phyloP scores from a whole-genome alignment of 2,113 vertebrate genomes.

The Indicator indicator region DNA sequence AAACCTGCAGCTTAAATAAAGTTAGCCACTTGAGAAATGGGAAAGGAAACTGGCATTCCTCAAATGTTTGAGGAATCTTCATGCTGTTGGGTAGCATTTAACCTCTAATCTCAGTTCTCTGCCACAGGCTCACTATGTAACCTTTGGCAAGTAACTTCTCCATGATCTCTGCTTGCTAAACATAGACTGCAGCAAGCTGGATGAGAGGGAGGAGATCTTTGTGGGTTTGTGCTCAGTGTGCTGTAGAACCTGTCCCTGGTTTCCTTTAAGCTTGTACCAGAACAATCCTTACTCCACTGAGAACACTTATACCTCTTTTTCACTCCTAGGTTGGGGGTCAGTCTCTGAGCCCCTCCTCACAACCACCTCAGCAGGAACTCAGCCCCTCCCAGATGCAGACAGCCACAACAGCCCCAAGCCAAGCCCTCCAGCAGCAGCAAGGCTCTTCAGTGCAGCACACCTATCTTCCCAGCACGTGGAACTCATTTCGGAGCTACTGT shows the following conservation, averaged over 20 bases:
- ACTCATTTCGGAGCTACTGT: constrained; percentile 91
- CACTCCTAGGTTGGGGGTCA: constrained; percentile 81
- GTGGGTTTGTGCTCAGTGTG: accelerated
- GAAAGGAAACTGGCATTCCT: not conserved
- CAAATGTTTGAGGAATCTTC: not conserved
- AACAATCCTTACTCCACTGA: not conserved
- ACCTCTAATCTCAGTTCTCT: not conserved
- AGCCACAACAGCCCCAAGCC: constrained; percentile 79
- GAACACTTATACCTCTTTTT: not conserved
- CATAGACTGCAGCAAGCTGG: not conserved
- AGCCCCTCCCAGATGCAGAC: constrained; percentile 86
- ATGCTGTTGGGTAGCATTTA: not conserved
- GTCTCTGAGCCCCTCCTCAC: constrained; percentile 89
- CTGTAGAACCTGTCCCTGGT: accelerated
- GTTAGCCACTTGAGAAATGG: not conserved
- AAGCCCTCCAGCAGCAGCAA: constrained; percentile 82
- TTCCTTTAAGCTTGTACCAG: not conserved
- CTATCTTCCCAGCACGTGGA: constrained; percentile 92
- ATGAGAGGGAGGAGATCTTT: not conserved
- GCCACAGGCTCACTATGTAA: not conserved
- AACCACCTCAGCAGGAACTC: constrained; percentile 87
- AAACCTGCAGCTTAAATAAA: not conserved
- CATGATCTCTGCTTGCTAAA: not conserved
- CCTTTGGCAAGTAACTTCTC: not conserved
- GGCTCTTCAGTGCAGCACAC: constrained; percentile 88